Evolutionary conservation across 2,888 invertebrate species (phyloP), one percentile per base, ranked within the genome.

Genomic region (Dyspetes luteomarginatus): DNA sequence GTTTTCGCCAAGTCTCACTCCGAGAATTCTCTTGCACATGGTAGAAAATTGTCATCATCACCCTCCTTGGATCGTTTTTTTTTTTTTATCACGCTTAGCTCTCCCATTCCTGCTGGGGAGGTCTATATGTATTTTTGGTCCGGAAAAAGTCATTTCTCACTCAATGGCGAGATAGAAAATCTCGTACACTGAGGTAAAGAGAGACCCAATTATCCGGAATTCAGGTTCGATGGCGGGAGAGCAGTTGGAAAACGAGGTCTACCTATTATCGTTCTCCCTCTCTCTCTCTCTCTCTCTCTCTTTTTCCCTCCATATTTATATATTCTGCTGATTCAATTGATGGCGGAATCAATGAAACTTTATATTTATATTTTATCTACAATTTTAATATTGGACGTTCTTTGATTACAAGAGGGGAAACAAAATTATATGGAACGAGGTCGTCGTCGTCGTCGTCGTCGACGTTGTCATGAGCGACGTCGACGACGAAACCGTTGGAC

Each of bases 21-120:
- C 43, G 55, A 50, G 50, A 62, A 36, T 41, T 30, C 26, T 12
- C 24, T 36, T 50, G 50, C 50, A 50, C 72, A 62, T 15, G 52
- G 58, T 48, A 45, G 50, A 72, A 73, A 73, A 62, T 64, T 73
- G 41, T 65, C 50, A 56, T 76, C 67, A 50, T 68, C 56, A 7
- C 58, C 60, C 56, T 68, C 45, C 43, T 41, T 48, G 4, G n/a
- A 41, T 1, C 48, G 62, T 9, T 26, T 28, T 43, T 1, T 36
- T 45, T 52, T 55, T 12, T 9, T 7, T 17, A 7, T 19, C 5
- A 62, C n/a, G n/a, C n/a, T n/a, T n/a, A n/a, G n/a, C 12, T 4
- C 22, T 36, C 24, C 19, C 45, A 22, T 26, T 4, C 30, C 28
- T 3, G 7, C 19, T 30, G 22, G n/a, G 15, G 43, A 26, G 15